Conservation (phyloP, 2,888 invertebrate species). For the Amblyjoppa fuscipennis region DNA sequence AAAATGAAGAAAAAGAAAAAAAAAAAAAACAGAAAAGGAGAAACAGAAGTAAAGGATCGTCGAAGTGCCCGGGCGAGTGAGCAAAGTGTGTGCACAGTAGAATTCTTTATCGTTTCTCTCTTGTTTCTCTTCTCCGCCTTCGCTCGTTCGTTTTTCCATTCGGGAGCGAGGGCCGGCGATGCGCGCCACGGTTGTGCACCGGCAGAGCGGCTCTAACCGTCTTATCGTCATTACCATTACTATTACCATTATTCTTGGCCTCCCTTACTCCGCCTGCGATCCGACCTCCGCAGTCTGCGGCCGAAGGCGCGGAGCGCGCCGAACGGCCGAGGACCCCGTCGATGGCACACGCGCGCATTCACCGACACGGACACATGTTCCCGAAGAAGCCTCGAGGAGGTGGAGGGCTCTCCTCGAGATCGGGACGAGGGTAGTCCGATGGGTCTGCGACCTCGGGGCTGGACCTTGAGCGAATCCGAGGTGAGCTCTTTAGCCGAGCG, state of each 20-base stretch:
- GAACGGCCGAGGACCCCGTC: slow-evolving; percentile 15
- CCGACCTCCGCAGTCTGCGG: slow-evolving; percentile 19
- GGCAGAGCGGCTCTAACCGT: slow-evolving; percentile 19
- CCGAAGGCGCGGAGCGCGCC: slow-evolving; percentile 14
- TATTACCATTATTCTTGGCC: slow-evolving; percentile 70
- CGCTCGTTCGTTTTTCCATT: slow-evolving; percentile 38
- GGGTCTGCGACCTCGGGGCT: slow-evolving; percentile 77
- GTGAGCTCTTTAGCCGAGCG: slow-evolving; percentile 66
- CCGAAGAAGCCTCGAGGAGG: slow-evolving; percentile 36
- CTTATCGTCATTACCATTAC: slow-evolving; percentile 71
- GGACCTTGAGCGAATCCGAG: slow-evolving; percentile 78
- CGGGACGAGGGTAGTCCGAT: slow-evolving; percentile 64
- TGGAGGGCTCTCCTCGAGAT: slow-evolving; percentile 52
- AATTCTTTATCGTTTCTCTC: slow-evolving; percentile 24
- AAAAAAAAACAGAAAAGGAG: slow-evolving; percentile 24
- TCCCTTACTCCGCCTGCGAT: slow-evolving; percentile 35
- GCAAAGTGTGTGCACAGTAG: slow-evolving; percentile 38
- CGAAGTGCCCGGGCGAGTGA: slow-evolving; percentile 28
- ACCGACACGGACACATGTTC: slow-evolving; percentile 40
- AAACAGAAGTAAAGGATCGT: slow-evolving; percentile 25
- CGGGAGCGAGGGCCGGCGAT: slow-evolving; percentile 20
- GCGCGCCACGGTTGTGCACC: background rate
- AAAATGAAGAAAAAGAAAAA: slow-evolving; percentile 37
- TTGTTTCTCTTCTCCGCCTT: slow-evolving; percentile 5
- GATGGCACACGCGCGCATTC: slow-evolving; percentile 50